A percentile compares a stretch with the other conserved stretches of the same genome.
phyloP scores from a whole-genome alignment of 2,888 invertebrate species.

The Thysanoteuthis rhombus region DNA sequence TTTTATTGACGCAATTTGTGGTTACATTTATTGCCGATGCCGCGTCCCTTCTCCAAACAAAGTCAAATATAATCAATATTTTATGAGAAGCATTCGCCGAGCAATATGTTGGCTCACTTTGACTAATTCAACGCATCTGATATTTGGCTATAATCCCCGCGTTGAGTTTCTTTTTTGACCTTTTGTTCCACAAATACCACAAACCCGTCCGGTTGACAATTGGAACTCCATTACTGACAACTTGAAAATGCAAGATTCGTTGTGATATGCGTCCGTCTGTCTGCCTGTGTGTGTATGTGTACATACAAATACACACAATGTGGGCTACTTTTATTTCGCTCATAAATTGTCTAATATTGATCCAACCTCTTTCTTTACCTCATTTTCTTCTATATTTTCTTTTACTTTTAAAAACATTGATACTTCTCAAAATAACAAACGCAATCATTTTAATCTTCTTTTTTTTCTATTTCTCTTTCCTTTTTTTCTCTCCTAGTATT shows the following conservation, averaged over 20 bases:
- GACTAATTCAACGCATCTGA: neutral
- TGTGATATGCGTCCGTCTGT: neutral
- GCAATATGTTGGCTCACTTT: neutral
- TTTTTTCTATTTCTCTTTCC: neutral
- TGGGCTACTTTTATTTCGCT: neutral
- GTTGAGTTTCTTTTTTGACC: neutral
- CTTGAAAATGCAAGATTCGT: neutral
- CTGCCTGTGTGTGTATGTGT: too few relatives aligned
- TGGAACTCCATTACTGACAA: neutral
- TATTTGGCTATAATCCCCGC: neutral
- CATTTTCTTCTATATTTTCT: neutral
- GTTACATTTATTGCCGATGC: neutral
- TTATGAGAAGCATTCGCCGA: neutral
- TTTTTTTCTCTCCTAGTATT: neutral
- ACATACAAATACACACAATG: too few relatives aligned
- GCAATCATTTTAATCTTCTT: neutral
- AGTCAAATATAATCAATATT: neutral
- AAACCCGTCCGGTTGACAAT: neutral
- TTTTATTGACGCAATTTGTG: neutral
- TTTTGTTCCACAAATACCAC: neutral
- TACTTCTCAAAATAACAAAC: neutral
- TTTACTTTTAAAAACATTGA: neutral
- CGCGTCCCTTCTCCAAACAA: neutral
- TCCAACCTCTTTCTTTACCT: neutral
- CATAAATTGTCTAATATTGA: neutral